Conservation (phyloP, 2,797 vertebrate species). For the Peromyscus eremicus region DNA sequence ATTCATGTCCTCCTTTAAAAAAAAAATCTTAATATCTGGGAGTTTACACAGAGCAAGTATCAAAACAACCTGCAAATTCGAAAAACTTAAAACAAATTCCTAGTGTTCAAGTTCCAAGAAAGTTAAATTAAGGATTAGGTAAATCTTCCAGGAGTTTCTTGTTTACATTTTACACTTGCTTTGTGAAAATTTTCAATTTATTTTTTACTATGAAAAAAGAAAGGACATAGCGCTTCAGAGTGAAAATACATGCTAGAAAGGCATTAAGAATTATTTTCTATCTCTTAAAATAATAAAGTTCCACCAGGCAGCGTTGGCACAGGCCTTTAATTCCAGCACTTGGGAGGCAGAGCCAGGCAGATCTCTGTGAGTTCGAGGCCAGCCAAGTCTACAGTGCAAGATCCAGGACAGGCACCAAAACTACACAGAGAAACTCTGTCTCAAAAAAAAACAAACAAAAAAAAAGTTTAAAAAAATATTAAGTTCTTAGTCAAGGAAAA, state of each 20-base stretch:
- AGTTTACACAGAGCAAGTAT: conserved; percentile 23
- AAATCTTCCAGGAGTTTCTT: not conserved
- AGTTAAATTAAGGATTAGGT: not conserved
- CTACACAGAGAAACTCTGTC: too few relatives aligned
- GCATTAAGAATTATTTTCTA: not conserved
- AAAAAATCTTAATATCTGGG: not conserved
- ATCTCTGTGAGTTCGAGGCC: too few relatives aligned
- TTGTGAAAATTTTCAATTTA: not conserved
- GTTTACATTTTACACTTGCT: not conserved
- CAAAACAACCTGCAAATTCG: not conserved
- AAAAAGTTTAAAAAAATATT: not conserved
- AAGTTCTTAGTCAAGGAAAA: too few relatives aligned
- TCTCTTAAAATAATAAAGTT: not conserved
- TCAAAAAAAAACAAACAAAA: too few relatives aligned
- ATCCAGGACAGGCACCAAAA: too few relatives aligned
- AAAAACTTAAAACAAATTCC: not conserved
- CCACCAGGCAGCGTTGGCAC: too few relatives aligned
- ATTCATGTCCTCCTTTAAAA: not conserved
- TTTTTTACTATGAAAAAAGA: not conserved
- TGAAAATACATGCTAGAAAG: conserved; percentile 44
- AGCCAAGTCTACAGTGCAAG: too few relatives aligned
- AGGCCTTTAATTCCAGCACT: not conserved
- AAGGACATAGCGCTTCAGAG: not conserved
- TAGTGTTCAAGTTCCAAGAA: not conserved
- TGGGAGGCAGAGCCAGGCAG: not conserved